phyloP scores from a whole-genome alignment of 2,113 vertebrate genomes.

The Sinosuthora webbiana region DNA sequence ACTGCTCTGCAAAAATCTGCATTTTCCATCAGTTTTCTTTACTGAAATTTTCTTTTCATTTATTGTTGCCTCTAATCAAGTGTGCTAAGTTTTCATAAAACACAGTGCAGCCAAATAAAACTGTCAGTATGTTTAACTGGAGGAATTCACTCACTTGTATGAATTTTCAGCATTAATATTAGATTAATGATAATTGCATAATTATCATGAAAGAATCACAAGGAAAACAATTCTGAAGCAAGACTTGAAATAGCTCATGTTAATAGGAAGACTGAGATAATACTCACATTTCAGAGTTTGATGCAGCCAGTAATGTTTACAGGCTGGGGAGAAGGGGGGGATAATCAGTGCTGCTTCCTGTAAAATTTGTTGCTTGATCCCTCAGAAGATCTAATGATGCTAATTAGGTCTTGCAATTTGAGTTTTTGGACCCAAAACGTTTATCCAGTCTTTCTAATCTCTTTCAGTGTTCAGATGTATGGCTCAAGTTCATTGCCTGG shows the following conservation, averaged over 20 bases:
- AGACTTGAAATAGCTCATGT: neutral
- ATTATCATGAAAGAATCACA: neutral
- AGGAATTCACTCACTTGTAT: neutral
- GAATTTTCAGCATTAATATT: neutral
- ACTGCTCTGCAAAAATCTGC: neutral
- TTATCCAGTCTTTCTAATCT: neutral
- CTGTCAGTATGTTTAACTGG: neutral
- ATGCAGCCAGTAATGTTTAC: neutral
- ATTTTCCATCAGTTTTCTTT: neutral
- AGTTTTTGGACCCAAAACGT: neutral
- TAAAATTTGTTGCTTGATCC: neutral
- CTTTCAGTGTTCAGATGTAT: neutral
- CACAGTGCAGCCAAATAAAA: neutral
- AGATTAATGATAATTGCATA: neutral
- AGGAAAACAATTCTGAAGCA: neutral
- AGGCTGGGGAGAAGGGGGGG: accelerated
- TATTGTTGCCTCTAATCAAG: neutral
- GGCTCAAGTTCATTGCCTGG: neutral
- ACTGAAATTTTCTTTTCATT: neutral
- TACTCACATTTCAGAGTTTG: neutral
- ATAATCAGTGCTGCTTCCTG: neutral
- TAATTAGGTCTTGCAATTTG: neutral
- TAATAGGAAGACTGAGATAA: neutral
- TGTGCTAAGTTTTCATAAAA: neutral
- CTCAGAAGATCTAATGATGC: neutral